These are phyloP conservation scores for Sesia apiformis DNA, from an alignment of 2,888 invertebrate species.

Conservation along the genomic window DNA sequence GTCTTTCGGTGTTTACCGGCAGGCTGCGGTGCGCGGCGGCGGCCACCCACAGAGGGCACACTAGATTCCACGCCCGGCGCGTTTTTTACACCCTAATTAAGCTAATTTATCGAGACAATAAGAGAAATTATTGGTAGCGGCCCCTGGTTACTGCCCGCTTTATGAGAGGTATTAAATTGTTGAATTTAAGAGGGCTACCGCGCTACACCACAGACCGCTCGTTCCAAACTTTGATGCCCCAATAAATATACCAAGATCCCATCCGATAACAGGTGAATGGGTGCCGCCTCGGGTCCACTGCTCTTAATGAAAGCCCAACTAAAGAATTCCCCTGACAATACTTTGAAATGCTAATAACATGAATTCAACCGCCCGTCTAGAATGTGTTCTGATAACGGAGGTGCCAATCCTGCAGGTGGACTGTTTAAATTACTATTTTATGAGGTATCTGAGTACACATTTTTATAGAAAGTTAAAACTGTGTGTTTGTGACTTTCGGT, in stretches of 20 bases:
- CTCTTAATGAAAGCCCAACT: slow-evolving; percentile 12
- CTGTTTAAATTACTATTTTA: slow-evolving; percentile 17
- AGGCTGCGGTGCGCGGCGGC: slow-evolving; percentile 6
- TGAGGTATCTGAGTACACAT: no score
- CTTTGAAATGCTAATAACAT: slow-evolving; percentile 43
- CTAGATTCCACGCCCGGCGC: slow-evolving; percentile 59
- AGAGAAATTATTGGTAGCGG: slow-evolving; percentile 56
- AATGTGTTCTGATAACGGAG: slow-evolving; percentile 37
- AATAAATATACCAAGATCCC: slow-evolving; percentile 62
- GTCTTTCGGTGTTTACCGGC: slow-evolving; percentile 7
- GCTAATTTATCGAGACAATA: slow-evolving; percentile 72
- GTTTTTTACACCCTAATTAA: slow-evolving; percentile 72
- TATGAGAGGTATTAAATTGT: slow-evolving; percentile 64
- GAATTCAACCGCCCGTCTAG: slow-evolving; percentile 23
- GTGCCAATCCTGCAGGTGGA: slow-evolving; percentile 37
- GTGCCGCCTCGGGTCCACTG: slow-evolving; percentile 18
- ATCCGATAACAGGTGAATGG: slow-evolving; percentile 44
- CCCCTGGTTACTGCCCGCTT: slow-evolving; percentile 46
- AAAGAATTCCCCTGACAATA: slow-evolving; percentile 37
- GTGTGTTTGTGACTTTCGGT: no score
- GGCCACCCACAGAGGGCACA: slow-evolving; percentile 60
- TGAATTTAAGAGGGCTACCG: slow-evolving; percentile 60
- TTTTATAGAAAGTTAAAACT: no score
- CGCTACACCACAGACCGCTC: slow-evolving; percentile 41
- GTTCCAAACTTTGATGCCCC: slow-evolving; percentile 36